phyloP scores from a whole-genome alignment of 2,113 vertebrate species.

The Pomatostomus ruficeps region DNA sequence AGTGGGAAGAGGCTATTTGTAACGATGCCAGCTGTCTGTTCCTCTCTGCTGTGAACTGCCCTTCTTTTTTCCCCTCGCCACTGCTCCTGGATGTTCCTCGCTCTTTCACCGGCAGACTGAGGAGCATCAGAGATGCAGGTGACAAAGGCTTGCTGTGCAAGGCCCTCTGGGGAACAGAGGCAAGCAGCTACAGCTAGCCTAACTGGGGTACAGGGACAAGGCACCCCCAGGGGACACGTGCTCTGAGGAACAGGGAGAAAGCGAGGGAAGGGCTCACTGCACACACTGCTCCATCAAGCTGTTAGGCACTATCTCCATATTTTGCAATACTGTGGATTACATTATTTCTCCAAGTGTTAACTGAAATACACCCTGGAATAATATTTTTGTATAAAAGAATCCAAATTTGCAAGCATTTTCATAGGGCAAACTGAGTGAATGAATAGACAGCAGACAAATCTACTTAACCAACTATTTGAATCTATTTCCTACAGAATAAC shows the following conservation, averaged over 20 bases:
- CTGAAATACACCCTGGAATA: not conserved
- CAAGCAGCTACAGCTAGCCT: not conserved
- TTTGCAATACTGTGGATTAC: not conserved
- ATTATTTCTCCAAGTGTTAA: not conserved
- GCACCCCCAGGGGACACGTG: accelerated
- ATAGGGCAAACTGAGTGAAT: not conserved
- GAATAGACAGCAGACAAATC: not conserved
- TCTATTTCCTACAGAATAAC: not conserved
- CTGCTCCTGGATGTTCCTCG: not conserved
- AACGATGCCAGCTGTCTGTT: accelerated
- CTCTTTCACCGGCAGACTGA: not conserved
- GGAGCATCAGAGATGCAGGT: not conserved
- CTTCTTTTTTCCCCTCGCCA: not conserved
- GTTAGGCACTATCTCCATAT: not conserved
- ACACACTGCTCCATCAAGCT: not conserved
- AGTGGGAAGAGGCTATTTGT: not conserved
- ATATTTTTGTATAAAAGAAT: not conserved
- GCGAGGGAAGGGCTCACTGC: not conserved
- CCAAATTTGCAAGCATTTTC: not conserved
- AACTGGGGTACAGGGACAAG: not conserved
- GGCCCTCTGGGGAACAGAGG: not conserved
- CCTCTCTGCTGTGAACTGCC: not conserved
- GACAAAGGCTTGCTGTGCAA: not conserved
- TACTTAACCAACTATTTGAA: not conserved
- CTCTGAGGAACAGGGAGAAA: not conserved